A percentile compares a stretch with the other conserved stretches of the same genome.
Conservation (phyloP, 2,113 vertebrate genomes). For the Dipodomys ordii region DNA sequence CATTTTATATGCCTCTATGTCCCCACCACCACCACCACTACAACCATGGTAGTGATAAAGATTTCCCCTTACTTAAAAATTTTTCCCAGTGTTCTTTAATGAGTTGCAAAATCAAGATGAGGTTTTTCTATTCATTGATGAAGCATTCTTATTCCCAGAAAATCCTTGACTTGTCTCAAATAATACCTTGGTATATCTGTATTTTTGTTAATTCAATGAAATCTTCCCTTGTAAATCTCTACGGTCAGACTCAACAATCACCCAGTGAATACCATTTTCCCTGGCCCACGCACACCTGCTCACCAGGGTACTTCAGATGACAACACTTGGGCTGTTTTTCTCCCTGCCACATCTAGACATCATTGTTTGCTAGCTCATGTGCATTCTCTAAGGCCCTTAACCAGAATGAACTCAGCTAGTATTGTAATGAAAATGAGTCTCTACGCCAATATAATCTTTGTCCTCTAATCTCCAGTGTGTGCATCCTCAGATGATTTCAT, state of each 20-base stretch:
- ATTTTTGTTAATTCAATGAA: not conserved
- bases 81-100: not conserved
- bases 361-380: not conserved
- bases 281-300: not conserved
- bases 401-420: not conserved
- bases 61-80: not conserved
- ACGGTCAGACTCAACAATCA: not conserved
- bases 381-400: not conserved
- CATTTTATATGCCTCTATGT: not conserved
- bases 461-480: not conserved
- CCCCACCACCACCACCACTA: not conserved
- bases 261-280: not conserved
- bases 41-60: not conserved
- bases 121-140: not conserved
- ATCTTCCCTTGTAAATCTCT: not conserved
- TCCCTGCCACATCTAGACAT: not conserved
- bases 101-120: not conserved
- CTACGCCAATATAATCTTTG: not conserved
- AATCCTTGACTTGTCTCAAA: not conserved
- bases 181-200: not conserved
- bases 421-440: not conserved
- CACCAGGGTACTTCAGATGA: not conserved
- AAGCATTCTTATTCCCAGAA: not conserved
- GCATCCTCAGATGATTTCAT: not conserved
- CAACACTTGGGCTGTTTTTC: not conserved